A percentile compares a stretch with the other conserved stretches of the same genome.
phyloP scores from a whole-genome alignment of 2,797 vertebrate genomes.

The Pyrrhura leucotis region DNA sequence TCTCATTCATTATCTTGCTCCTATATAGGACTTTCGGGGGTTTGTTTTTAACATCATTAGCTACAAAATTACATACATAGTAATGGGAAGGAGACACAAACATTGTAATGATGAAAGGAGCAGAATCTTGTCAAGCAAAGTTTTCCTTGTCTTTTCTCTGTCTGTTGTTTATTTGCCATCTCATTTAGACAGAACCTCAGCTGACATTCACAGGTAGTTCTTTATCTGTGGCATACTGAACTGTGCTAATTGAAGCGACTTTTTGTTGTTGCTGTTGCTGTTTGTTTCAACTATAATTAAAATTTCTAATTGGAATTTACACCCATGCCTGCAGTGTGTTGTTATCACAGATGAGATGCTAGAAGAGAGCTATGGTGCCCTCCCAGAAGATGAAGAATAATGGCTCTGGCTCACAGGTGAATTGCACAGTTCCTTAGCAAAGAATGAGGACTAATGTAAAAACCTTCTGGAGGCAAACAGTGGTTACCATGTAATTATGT shows the following conservation, averaged over 20 bases:
- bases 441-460: not conserved
- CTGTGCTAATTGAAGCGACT: slow-evolving; percentile 13
- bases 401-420: not conserved
- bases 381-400: not conserved
- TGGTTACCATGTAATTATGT: not conserved
- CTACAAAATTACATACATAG: not conserved
- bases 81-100: not conserved
- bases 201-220: not conserved
- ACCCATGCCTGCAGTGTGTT: not conserved
- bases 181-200: not conserved
- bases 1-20: not conserved
- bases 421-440: not conserved
- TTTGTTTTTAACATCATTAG: not conserved
- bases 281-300: slow-evolving; percentile 17
- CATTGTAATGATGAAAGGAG: not conserved
- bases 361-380: not conserved
- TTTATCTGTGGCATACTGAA: not conserved
- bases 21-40: not conserved
- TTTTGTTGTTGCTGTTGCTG: not conserved
- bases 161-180: not conserved
- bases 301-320: slow-evolving; percentile 2
- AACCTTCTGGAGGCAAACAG: not conserved
- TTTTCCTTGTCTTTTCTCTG: not conserved
- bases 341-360: not conserved
- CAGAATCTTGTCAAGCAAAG: not conserved